Evolutionary conservation across 2,888 invertebrate genomes (phyloP).

Genomic region (Cremastinae sp.): DNA sequence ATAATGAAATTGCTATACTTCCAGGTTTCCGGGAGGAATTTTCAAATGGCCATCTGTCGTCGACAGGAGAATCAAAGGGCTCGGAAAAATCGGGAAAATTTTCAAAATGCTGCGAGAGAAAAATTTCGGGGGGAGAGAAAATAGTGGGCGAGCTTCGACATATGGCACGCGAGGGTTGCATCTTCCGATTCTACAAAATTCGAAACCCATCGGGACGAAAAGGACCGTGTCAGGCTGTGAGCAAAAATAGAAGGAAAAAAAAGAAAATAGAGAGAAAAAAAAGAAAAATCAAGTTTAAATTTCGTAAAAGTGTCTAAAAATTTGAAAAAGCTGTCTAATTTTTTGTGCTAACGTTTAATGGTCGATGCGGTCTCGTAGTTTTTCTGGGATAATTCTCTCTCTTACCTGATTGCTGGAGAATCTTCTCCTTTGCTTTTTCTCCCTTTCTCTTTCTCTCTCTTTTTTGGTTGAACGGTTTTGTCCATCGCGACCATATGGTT

Average conservation of each 20-base stretch:
- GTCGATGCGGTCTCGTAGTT: conserved; percentile 46
- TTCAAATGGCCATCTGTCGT: conserved; percentile 72
- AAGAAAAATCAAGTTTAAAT: not conserved
- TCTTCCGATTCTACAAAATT: conserved; percentile 61
- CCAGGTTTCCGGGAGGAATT: conserved; percentile 32
- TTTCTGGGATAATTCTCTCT: conserved; percentile 39
- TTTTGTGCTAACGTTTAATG: conserved; percentile 37
- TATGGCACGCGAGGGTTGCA: conserved; percentile 73
- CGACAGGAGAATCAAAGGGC: conserved; percentile 52
- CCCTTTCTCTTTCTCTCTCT: conserved; percentile 15
- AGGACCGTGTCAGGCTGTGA: conserved; percentile 42
- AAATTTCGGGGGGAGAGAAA: no score
- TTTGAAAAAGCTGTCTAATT: conserved; percentile 42
- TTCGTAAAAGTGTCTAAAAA: not conserved
- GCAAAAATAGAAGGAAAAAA: conserved; percentile 23
- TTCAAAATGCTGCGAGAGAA: no score
- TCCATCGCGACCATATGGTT: conserved; percentile 76
- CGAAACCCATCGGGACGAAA: conserved; percentile 61
- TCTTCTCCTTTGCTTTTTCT: conserved; percentile 38
- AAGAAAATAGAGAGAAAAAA: conserved; percentile 7
- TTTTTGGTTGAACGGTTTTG: conserved; percentile 50
- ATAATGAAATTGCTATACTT: no score
- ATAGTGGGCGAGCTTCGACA: conserved; percentile 69
- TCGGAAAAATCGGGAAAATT: conserved; percentile 72
- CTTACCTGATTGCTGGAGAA: conserved; percentile 20